A percentile compares a stretch with the other conserved stretches of the same genome.
Conservation (phyloP, 2,113 vertebrate genomes). For the Ictidomys tridecemlineatus region DNA sequence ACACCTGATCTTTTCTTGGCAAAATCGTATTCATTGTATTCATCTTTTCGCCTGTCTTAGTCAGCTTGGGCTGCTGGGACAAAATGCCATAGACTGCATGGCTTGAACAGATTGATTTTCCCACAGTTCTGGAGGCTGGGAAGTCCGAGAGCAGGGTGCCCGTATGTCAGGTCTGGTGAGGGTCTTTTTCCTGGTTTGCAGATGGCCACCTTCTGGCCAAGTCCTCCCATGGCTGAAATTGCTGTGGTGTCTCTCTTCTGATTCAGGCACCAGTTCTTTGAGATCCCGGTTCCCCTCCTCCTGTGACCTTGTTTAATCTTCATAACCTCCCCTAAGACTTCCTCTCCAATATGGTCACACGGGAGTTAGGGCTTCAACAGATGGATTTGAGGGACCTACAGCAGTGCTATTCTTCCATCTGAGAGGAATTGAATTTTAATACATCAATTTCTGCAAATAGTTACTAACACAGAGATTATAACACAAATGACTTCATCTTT, state of each 20-base stretch:
- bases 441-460: background rate
- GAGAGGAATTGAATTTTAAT: background rate
- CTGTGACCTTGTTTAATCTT: background rate
- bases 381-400: background rate
- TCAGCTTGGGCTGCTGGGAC: background rate
- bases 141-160: background rate
- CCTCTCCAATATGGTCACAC: background rate
- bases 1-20: background rate
- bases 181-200: too few species aligned
- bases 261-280: background rate
- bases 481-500: background rate
- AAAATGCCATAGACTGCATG: background rate
- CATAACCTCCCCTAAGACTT: background rate
- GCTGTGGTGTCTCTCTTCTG: accelerated
- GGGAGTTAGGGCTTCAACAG: background rate
- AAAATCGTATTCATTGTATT: background rate
- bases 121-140: background rate
- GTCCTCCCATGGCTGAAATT: background rate
- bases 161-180: background rate
- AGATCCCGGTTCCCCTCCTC: background rate
- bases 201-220: background rate
- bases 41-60: background rate
- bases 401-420: background rate
- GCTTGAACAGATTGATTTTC: background rate
- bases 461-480: background rate